Conservation (phyloP, 2,888 invertebrate species). For the Philonicus albiceps region DNA sequence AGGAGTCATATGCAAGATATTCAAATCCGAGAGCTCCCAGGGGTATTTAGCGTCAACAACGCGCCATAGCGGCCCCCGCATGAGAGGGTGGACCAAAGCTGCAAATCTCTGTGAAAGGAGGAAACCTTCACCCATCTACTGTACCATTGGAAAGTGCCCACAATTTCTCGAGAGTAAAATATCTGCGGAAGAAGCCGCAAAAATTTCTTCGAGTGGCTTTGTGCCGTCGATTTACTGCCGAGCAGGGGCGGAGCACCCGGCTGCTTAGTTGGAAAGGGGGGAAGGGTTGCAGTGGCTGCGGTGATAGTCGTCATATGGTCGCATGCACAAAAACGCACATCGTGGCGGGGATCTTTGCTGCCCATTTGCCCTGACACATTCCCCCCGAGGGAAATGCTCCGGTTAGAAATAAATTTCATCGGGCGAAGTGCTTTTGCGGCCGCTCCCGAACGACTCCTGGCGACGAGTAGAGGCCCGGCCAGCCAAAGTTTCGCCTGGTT, state of each 20-base stretch:
- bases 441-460: neutral
- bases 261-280: too few species aligned
- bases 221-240: neutral
- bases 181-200: constrained; percentile 2
- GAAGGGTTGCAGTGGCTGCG: neutral
- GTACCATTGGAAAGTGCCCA: neutral
- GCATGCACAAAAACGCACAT: neutral
- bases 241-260: neutral
- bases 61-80: neutral
- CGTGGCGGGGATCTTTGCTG: constrained; percentile 4
- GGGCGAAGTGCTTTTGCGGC: constrained; percentile 20
- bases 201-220: constrained; percentile 2
- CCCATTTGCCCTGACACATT: constrained; percentile 6
- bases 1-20: neutral
- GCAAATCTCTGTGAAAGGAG: neutral
- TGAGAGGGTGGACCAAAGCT: neutral
- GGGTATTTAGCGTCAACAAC: neutral
- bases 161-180: neutral
- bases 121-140: too few species aligned
- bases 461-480: neutral
- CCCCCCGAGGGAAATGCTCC: neutral
- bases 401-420: constrained; percentile 17
- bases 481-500: neutral
- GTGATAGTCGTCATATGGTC: neutral
- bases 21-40: neutral